Evolutionary conservation across 2,797 vertebrate genomes (phyloP), one percentile per base, ranked within the genome.

Genomic region (Serranus cabrilla): DNA sequence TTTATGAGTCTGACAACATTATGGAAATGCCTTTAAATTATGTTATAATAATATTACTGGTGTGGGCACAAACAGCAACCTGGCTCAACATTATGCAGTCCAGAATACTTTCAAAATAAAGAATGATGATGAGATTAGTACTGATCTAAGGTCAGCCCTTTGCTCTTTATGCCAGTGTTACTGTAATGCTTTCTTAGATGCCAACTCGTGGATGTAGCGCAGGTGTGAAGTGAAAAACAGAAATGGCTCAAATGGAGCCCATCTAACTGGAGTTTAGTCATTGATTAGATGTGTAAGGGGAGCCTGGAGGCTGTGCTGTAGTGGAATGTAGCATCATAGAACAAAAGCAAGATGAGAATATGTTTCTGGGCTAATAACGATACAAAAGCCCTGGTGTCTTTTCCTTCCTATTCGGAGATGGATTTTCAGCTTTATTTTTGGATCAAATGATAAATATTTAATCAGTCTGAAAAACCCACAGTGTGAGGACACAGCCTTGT

Each of bases 381-480:
- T 67, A 74, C 64, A 72, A 78, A 82, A 59, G 65, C 46, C 50
- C 16, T 16, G 27, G 51, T 74, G 54, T 79, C 80, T 82, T 69
- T 80, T 79, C 74, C 76, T 86, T 51, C 71, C 75, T 66, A 87
- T 84, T 80, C 80, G 84, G 71, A 87, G 83, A 93, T 86, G 83
- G 74, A 87, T 87, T 70, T 64, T 74, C 69, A 69, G 72, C 75
- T 79, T 86, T 92, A 93, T 94, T 93, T 92, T 92, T 91, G 83
- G 91, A 93, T 88, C 78, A 54, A 80, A 86, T 74, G 74, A 92
- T 94, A 80, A 91, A 95, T 94, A 90, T 94, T 95, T 94, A 89
- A 94, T 92, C 76, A 89, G 83, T 47, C 84, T 76, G 80, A 82
- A 87, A 76, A 87, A 86, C 34, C 45, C 74, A 81, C 75, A 83